Conservation (phyloP, 2,888 invertebrate species). For the Rosalia funebris region DNA sequence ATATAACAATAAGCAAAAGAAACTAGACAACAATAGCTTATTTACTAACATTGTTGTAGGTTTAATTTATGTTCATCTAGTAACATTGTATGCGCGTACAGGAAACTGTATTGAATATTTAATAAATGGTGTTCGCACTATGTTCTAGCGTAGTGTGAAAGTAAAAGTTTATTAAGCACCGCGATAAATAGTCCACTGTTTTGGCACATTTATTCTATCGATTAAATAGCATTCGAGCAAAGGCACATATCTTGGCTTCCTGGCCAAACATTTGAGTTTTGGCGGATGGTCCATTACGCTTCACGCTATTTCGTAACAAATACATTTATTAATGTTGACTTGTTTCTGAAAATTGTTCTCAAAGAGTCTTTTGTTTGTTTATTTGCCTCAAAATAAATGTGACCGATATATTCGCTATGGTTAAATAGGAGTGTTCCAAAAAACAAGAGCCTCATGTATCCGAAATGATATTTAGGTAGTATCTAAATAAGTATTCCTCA, state of each 20-base stretch:
- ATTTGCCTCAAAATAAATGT: background rate
- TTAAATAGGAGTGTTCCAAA: no score
- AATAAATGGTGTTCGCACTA: no score
- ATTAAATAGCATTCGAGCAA: conserved; percentile 13
- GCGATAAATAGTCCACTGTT: background rate
- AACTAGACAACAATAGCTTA: no score
- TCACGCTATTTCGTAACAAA: conserved; percentile 14
- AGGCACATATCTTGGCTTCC: conserved; percentile 14
- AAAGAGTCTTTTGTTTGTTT: conserved; percentile 13
- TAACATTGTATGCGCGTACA: no score
- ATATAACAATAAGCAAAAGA: no score
- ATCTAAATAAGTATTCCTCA: background rate
- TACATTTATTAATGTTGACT: conserved; percentile 6
- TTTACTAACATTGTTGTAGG: no score
- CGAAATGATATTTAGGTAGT: background rate
- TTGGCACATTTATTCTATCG: conserved; percentile 13
- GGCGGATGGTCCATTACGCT: conserved; percentile 6
- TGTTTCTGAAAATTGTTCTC: background rate
- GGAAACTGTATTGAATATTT: no score
- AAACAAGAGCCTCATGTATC: no score
- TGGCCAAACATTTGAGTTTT: conserved; percentile 19
- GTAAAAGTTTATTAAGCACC: background rate
- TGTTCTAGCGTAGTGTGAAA: conserved; percentile 9
- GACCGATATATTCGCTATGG: no score
- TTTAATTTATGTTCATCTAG: no score